Conservation (phyloP, 2,113 vertebrate species). For the Peromyscus californicus region DNA sequence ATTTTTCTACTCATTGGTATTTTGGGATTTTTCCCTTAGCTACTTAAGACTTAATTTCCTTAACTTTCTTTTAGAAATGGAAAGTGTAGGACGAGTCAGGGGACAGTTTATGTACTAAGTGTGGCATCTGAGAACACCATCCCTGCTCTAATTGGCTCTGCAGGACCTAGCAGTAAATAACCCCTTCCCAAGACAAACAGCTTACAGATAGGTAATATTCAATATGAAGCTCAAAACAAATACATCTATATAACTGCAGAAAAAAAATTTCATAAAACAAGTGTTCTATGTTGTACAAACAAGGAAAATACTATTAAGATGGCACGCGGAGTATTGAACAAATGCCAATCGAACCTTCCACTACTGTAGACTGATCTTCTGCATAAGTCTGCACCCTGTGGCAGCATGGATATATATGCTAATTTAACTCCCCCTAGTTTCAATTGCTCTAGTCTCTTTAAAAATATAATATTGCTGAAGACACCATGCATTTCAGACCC, state of each 20-base stretch:
- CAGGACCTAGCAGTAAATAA: background rate
- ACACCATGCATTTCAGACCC: background rate
- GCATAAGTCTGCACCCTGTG: background rate
- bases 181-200: background rate
- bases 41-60: constrained; percentile 33
- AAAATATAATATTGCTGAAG: background rate
- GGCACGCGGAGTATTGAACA: background rate
- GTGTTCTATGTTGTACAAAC: background rate
- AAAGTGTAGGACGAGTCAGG: background rate
- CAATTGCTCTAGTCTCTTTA: background rate
- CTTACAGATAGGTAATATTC: background rate
- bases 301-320: background rate
- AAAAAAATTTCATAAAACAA: background rate
- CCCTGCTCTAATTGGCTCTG: background rate
- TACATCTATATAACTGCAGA: background rate
- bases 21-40: constrained; percentile 18
- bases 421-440: background rate
- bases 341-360: background rate
- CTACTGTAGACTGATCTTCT: background rate
- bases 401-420: background rate
- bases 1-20: background rate
- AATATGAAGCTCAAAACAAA: background rate
- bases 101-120: background rate
- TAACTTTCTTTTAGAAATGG: constrained; percentile 24
- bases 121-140: background rate